phyloP scores from a whole-genome alignment of 2,797 vertebrate species.

The Chaunax sp. region DNA sequence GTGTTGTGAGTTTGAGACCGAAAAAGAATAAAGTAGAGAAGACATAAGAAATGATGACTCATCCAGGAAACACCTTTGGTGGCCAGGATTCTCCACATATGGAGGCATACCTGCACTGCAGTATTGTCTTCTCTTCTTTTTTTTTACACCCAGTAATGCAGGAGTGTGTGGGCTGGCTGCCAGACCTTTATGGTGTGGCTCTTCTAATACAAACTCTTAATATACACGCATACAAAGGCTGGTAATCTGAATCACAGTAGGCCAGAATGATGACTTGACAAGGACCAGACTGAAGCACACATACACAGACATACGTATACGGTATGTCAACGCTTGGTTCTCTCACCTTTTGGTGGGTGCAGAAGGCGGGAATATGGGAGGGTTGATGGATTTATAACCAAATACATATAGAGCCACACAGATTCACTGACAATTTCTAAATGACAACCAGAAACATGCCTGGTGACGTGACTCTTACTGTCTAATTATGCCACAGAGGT shows the following conservation, averaged over 20 bases:
- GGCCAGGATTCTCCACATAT: conserved; percentile 47
- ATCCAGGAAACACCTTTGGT: conserved; percentile 60
- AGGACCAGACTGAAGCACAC: conserved; percentile 74
- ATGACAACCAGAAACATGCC: conserved; percentile 40
- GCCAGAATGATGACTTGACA: conserved; percentile 75
- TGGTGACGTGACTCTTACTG: conserved; percentile 33
- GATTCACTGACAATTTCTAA: conserved; percentile 26
- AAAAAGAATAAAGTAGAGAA: conserved; percentile 5
- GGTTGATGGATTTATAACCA: conserved; percentile 44
- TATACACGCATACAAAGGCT: conserved; percentile 45
- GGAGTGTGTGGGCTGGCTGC: conserved; percentile 63
- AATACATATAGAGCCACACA: conserved; percentile 24
- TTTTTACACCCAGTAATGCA: conserved; percentile 37
- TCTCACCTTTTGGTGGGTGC: conserved; percentile 56
- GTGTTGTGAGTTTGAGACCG: neutral
- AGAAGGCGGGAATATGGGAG: conserved; percentile 19
- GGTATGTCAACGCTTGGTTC: too few species aligned
- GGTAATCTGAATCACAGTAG: conserved; percentile 53
- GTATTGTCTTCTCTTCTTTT: conserved; percentile 25
- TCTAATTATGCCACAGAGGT: conserved; percentile 11
- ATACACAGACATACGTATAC: conserved; percentile 22
- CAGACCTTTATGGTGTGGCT: conserved; percentile 67
- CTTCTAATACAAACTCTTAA: conserved; percentile 59
- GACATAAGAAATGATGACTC: conserved; percentile 57
- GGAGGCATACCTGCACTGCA: conserved; percentile 68